Evolutionary conservation across 92 coral and sea anemone species (phyloP), one percentile per base, ranked within the genome.

Genomic region (Paragorgia papillata): DNA sequence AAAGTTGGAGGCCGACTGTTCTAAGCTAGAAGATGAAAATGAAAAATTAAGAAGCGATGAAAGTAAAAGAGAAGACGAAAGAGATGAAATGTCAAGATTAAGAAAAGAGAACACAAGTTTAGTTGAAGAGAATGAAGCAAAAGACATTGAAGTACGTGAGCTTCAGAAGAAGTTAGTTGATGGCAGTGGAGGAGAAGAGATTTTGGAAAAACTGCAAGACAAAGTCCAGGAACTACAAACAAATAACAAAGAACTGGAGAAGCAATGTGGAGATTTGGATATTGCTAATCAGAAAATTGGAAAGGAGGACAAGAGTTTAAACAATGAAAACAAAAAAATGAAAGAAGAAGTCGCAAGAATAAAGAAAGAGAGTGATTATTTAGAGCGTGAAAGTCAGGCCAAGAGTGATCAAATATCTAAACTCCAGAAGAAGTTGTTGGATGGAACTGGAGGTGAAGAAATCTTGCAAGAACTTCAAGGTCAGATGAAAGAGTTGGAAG

Each of bases 291-390:
- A 37, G 43, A 12, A 12, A 37, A 4, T 37, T 5, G 12, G 43
- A 37, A 37, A 37, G 43, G 12, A 51, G 19, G 26, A 51, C 20
- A 81, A 44, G 66, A 88, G 27, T 75, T 83, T 27, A 57, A 46
- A 35, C 90, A 92, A 39, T 74, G 89, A 26, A 89, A 57, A 61
- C 91, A 90, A 51, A 51, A 17, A 51, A 51, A 4, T 17, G 26
- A 19, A 6, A 6, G 19, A 22, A 51, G 58, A 51, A 17, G 26
- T 51, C 21, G 21, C 6, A 22, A 6, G 17, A 29, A 59, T 92
- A 25, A 85, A 76, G 9, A 94, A 89, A 14, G 86, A 80, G 39
- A n/a, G 86, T 2, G 96, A 89, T 21, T 91, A 86, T 8, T 55
- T 84, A 71, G 90, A 82, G 26, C 20, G 26, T 51, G 58, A 51